Conservation (phyloP, 2,797 vertebrate species). For the Malurus leucopterus region DNA sequence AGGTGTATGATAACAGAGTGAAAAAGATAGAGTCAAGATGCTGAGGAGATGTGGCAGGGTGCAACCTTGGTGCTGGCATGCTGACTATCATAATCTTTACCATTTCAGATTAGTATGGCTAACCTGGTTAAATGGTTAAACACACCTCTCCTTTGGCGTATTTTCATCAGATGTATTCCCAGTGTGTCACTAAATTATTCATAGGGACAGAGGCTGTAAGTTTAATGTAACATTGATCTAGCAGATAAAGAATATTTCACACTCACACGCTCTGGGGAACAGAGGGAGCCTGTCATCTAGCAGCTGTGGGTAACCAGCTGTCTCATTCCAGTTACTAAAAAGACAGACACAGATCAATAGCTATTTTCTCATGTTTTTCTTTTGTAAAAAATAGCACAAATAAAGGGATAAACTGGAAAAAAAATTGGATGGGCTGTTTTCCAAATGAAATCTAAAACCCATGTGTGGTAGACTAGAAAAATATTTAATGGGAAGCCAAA, state of each 20-base stretch:
- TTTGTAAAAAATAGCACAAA: background rate
- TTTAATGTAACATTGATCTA: background rate
- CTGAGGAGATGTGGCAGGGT: accelerated
- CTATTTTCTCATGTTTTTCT: background rate
- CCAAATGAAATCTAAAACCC: background rate
- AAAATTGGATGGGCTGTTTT: background rate
- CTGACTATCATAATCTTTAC: background rate
- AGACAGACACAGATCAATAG: background rate
- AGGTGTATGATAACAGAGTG: background rate
- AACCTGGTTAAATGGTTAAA: background rate
- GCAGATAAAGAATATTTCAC: background rate
- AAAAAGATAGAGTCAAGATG: background rate
- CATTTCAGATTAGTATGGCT: background rate
- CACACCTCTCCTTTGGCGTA: accelerated
- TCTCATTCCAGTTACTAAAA: background rate
- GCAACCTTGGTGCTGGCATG: background rate
- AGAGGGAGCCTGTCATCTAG: background rate
- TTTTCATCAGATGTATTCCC: background rate
- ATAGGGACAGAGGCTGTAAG: background rate
- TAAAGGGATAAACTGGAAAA: background rate
- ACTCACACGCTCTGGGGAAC: background rate
- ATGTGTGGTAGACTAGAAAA: background rate
- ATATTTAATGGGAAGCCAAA: background rate
- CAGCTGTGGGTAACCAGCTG: background rate
- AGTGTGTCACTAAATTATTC: background rate